A percentile compares a stretch with the other conserved stretches of the same genome.
These are phyloP conservation scores for Pachydiplax longipennis DNA, from an alignment of 2,888 invertebrate species.

Conservation along the genomic window DNA sequence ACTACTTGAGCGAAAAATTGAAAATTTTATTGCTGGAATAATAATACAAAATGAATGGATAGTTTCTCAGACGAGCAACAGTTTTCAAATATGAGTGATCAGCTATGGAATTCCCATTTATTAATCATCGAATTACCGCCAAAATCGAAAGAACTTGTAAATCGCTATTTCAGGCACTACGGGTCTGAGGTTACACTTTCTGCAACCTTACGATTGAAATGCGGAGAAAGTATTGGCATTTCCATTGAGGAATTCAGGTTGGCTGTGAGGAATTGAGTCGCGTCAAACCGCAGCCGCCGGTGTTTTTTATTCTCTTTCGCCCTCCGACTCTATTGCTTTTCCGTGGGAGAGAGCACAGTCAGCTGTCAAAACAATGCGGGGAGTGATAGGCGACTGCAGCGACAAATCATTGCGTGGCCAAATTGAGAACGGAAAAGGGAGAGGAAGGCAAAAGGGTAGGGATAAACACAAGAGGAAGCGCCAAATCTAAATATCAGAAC, in stretches of 20 bases:
- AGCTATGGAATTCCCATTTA: no score
- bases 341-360: background rate
- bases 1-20: no score
- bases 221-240: background rate
- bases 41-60: no score
- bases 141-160: background rate
- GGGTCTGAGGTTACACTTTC: no score
- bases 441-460: conserved; percentile 38
- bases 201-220: no score
- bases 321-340: background rate
- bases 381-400: background rate
- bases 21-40: no score
- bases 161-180: no score
- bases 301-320: background rate
- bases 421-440: background rate
- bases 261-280: background rate
- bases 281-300: background rate
- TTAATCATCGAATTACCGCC: background rate
- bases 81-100: no score
- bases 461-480: background rate
- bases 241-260: background rate
- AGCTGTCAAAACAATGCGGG: background rate
- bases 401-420: conserved; percentile 13
- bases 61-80: no score
- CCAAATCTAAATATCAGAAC: background rate